These are phyloP conservation scores for Xenops minutus DNA, from an alignment of 2,797 vertebrate genomes.

Conservation along the genomic window DNA sequence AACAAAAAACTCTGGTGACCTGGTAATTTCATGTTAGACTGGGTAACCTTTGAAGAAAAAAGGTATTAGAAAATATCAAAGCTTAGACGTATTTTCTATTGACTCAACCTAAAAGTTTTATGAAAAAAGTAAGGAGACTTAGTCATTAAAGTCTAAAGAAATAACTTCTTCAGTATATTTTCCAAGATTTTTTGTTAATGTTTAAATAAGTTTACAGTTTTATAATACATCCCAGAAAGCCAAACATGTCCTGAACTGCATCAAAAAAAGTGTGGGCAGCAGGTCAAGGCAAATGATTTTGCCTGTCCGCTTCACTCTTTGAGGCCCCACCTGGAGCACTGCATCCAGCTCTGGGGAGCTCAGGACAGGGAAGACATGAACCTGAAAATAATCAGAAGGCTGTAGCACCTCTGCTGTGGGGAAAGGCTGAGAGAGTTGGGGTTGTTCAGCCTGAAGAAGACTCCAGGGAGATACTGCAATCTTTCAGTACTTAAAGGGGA, in stretches of 20 bases:
- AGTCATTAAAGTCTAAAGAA: not conserved
- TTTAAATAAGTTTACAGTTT: not conserved
- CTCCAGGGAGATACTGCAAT: not conserved
- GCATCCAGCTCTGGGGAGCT: not conserved
- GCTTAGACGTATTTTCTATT: not conserved
- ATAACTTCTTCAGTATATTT: not conserved
- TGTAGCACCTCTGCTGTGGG: not conserved
- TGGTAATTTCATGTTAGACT: not conserved
- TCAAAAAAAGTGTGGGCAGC: accelerated
- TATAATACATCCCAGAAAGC: not conserved
- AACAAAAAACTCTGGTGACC: not conserved
- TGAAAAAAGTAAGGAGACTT: not conserved
- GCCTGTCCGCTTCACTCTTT: not conserved
- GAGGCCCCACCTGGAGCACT: not conserved
- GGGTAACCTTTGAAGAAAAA: not conserved
- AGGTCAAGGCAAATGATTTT: not conserved
- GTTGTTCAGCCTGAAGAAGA: not conserved
- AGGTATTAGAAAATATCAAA: not conserved
- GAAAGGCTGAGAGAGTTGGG: not conserved
- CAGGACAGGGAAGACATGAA: not conserved
- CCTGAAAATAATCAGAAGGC: not conserved
- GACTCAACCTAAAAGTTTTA: not conserved
- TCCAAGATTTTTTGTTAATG: not conserved
- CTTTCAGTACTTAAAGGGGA: not conserved
- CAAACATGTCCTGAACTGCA: accelerated